phyloP scores from a whole-genome alignment of 2,797 vertebrate genomes.

The Halcyon smyrnensis region DNA sequence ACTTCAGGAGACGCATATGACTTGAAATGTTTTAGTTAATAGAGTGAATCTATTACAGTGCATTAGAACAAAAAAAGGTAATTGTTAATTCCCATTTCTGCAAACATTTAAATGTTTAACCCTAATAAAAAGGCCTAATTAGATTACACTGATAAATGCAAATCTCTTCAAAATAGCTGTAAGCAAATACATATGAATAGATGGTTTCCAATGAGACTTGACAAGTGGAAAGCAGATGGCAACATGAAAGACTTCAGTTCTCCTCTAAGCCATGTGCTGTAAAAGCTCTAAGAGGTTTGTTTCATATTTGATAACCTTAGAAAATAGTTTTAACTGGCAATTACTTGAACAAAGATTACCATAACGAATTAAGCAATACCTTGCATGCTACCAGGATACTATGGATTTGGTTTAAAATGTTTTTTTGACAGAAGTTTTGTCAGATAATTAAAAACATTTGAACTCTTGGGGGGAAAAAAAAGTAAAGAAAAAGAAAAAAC shows the following conservation, averaged over 20 bases:
- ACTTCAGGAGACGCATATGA: not conserved
- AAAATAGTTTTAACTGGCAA: not conserved
- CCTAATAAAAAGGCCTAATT: slow-evolving; percentile 20
- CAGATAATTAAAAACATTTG: not conserved
- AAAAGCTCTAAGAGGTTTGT: not conserved
- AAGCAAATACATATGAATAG: slow-evolving; percentile 18
- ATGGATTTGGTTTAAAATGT: not conserved
- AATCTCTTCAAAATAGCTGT: slow-evolving; percentile 36
- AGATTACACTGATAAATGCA: slow-evolving; percentile 35
- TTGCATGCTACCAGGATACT: not conserved
- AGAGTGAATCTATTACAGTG: not conserved
- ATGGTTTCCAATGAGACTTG: not conserved
- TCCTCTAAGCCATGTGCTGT: not conserved
- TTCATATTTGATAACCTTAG: not conserved
- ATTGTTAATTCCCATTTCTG: not conserved
- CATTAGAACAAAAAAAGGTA: not conserved
- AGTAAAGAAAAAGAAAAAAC: not conserved
- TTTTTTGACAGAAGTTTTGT: not conserved
- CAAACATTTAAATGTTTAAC: not conserved
- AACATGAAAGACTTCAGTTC: not conserved
- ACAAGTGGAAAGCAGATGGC: slow-evolving; percentile 40
- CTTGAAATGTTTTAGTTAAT: not conserved
- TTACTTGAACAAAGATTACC: not conserved
- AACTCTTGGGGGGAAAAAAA: not conserved
- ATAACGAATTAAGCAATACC: not conserved